Base-by-base conservation (phyloP, 2,797 vertebrate species). In the Delichon dasypus region DNA sequence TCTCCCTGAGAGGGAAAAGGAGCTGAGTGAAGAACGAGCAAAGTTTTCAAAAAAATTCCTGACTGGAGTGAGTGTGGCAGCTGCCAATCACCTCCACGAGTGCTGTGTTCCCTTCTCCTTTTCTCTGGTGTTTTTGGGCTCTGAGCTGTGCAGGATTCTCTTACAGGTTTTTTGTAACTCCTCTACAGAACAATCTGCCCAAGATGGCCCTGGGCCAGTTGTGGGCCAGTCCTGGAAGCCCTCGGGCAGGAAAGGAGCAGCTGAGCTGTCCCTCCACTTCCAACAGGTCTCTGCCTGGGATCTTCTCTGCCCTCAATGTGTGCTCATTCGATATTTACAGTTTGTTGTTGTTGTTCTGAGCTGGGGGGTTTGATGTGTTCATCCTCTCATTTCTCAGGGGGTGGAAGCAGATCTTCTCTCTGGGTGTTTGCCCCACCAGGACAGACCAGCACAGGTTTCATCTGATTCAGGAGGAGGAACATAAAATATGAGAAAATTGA, bases 1-100 rank as follows among this genome's bases (percentile, higher is more conserved):
- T 68, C 38, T 47, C 6, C 27, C 44, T 0, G 1, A 38, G 65
- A 44, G 71, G 16, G 32, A 53, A 40, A 81, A 82, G 55, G 55
- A 82, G 29, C 60, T 15, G 67, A 71, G 81, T 23, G 77, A 64
- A 88, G 91, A 88, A 74, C 10, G 53, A 83, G 36, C 45, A 13
- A 16, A 42, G 44, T 62, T 92, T 88, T 86, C 82, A n/a, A 32
- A 58, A 20, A 57, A 50, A 55, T 64, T 93, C 67, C 75, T 80
- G 78, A 48, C 57, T 64, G 3, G 42, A 55, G 38, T 6, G 66
- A 60, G 40, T 1, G 18, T 48, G 42, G 62, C 10, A 21, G 53
- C 71, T 66, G 73, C 65, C 85, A 34, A 7, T 58, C 75, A 60
- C 23, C 2, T 0, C 82, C 79, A 38, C 0, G 13, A 68, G 11